Percentiles rank a stretch among this genome's conserved stretches.
Evolutionary conservation across 2,113 vertebrate genomes (phyloP).

Genomic region (Gyps fulvus): DNA sequence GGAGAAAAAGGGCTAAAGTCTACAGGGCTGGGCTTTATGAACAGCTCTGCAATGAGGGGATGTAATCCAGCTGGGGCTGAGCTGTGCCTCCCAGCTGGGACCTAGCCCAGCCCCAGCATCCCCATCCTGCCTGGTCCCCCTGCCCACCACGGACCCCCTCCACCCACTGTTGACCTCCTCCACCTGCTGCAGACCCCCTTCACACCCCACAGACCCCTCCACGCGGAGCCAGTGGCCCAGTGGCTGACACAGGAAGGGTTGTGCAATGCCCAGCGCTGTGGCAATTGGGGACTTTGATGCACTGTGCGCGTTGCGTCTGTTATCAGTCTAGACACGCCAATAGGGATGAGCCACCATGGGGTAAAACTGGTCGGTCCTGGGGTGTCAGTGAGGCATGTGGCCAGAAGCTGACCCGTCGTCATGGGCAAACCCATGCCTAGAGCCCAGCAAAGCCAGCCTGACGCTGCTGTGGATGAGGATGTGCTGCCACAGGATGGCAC

Average conservation of each 20-base stretch:
- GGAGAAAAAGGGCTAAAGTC: accelerated
- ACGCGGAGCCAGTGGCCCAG: accelerated
- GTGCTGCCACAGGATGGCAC: neutral
- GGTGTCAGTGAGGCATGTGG: neutral
- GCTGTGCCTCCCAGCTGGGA: neutral
- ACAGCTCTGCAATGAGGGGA: accelerated
- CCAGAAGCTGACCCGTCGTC: accelerated
- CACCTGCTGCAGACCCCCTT: neutral
- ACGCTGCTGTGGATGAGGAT: neutral
- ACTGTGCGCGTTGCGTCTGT: accelerated
- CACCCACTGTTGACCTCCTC: neutral
- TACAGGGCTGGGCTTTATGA: neutral
- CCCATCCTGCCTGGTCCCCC: neutral
- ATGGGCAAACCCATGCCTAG: accelerated
- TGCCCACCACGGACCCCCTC: accelerated
- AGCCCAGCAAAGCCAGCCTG: neutral
- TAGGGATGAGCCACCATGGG: neutral
- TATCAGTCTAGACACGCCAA: accelerated
- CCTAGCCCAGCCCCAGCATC: neutral
- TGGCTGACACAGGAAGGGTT: neutral
- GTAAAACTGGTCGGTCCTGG: neutral
- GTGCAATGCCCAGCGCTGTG: accelerated
- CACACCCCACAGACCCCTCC: neutral
- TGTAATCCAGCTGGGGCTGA: neutral
- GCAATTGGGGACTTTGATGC: accelerated